phyloP scores from a whole-genome alignment of 2,797 vertebrate species.

The Leuciscus waleckii region DNA sequence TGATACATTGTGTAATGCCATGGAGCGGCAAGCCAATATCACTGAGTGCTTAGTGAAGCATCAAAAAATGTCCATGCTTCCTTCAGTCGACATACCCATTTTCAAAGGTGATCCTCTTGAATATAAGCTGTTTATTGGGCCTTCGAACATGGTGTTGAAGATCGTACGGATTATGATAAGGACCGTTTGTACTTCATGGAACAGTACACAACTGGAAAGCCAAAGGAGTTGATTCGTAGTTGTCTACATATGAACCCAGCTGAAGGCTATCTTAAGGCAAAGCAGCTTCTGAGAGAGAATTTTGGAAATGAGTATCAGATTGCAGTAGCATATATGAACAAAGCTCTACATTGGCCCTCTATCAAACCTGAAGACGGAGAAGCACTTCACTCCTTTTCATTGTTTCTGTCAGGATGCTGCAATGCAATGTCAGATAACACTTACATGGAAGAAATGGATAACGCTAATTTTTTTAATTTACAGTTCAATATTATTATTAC shows the following conservation, averaged over 20 bases:
- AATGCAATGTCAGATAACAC: conserved; percentile 11
- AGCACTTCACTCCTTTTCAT: conserved; percentile 3
- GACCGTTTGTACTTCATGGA: conserved; percentile 15
- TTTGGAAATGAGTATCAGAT: conserved; percentile 17
- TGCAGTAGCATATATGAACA: neutral
- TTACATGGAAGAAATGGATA: conserved; percentile 25
- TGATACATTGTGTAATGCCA: neutral
- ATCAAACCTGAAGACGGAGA: conserved; percentile 6
- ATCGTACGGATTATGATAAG: neutral
- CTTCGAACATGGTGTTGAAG: conserved; percentile 7
- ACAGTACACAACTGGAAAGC: neutral
- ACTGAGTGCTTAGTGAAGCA: conserved; percentile 2
- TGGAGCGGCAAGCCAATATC: neutral
- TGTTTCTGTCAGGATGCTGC: conserved; percentile 13
- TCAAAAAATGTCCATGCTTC: conserved; percentile 15
- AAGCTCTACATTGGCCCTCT: conserved; percentile 12
- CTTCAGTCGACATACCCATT: conserved; percentile 5
- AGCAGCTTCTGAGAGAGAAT: conserved; percentile 13
- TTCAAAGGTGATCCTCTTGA: conserved; percentile 14
- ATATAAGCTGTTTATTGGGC: conserved; percentile 3
- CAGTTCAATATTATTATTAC: neutral
- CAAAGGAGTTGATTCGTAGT: neutral
- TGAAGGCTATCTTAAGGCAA: neutral
- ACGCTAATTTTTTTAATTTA: neutral
- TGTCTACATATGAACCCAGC: neutral